phyloP scores from a whole-genome alignment of 2,888 invertebrate species.

The Epistrophe eligans region DNA sequence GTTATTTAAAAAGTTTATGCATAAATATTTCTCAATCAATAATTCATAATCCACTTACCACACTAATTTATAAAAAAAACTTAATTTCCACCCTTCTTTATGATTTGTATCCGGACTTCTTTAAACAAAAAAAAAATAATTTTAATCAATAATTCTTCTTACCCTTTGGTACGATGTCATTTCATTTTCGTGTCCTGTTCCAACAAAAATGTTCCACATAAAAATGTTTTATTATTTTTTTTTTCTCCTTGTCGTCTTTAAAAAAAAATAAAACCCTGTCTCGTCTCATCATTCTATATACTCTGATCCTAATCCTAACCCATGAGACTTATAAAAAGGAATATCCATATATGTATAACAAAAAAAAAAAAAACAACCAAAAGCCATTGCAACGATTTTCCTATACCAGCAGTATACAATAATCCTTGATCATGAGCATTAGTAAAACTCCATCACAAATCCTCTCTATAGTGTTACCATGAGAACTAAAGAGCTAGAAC shows the following conservation, averaged over 20 bases:
- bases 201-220: background rate
- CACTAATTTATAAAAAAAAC: too few species aligned
- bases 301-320: background rate
- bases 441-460: conserved; percentile 6
- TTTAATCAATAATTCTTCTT: background rate
- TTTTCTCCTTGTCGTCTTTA: background rate
- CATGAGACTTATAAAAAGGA: background rate
- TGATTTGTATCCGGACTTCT: background rate
- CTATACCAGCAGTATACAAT: background rate
- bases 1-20: too few species aligned
- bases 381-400: background rate
- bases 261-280: background rate
- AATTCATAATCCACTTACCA: too few species aligned
- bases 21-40: too few species aligned
- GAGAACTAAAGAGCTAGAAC: background rate
- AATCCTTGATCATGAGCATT: conserved; percentile 20
- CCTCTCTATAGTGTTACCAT: conserved; percentile 4
- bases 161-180: background rate
- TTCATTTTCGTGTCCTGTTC: conserved; percentile 4
- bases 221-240: background rate
- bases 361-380: too few species aligned
- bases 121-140: background rate
- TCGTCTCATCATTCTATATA: conserved; percentile 1
- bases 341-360: background rate
- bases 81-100: background rate